phyloP scores from a whole-genome alignment of 2,888 invertebrate genomes.

The Drosophila meridionalis region DNA sequence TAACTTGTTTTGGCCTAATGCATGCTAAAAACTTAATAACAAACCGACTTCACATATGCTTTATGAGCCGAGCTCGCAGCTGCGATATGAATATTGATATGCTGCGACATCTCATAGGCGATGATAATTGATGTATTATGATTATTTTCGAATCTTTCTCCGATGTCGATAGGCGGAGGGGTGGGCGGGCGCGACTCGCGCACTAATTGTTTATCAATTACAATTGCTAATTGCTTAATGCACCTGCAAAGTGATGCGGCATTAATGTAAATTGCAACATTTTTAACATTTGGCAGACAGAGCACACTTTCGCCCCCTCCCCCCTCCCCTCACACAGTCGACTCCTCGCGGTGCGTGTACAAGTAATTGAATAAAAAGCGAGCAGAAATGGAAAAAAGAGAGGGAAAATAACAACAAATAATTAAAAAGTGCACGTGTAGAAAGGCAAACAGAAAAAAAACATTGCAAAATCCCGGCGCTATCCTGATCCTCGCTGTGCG shows the following conservation, averaged over 20 bases:
- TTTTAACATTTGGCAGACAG: constrained; percentile 47
- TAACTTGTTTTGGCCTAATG: constrained; percentile 24
- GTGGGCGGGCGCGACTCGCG: constrained; percentile 12
- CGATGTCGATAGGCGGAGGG: constrained; percentile 1
- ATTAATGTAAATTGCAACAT: constrained; percentile 54
- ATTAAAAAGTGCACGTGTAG: constrained; percentile 53
- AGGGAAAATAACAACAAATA: constrained; percentile 49
- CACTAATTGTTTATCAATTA: constrained; percentile 77
- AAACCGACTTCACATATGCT: background rate
- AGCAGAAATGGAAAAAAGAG: constrained; percentile 13
- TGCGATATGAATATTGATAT: background rate
- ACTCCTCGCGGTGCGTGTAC: constrained; percentile 31
- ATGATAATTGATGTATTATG: constrained; percentile 1
- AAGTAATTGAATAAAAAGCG: constrained; percentile 72
- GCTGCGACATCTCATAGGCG: background rate
- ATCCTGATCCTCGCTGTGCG: constrained; percentile 19
- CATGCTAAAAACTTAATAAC: background rate
- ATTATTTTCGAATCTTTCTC: background rate
- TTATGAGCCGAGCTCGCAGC: background rate
- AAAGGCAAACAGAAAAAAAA: constrained; percentile 32
- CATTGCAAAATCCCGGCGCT: constrained; percentile 20
- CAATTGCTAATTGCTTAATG: constrained; percentile 74
- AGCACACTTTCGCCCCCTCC: background rate
- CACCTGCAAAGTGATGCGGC: constrained; percentile 54
- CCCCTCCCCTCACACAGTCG: background rate